Evolutionary conservation across 2,797 vertebrate species (phyloP), one percentile per base, ranked within the genome.

Genomic region (Cryptoblepharus egeriae): DNA sequence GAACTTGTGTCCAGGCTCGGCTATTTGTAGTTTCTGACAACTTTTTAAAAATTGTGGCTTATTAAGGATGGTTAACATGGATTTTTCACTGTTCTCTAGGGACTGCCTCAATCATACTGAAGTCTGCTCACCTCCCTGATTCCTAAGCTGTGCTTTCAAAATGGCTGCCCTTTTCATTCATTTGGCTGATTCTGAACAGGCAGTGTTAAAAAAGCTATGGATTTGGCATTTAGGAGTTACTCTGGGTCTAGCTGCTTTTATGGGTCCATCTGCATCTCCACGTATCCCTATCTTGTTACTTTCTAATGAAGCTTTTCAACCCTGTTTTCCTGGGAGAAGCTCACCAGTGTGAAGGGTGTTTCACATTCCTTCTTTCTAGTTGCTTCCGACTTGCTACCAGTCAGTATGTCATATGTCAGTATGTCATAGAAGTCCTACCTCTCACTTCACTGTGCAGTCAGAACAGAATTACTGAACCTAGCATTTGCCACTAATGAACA

Each of bases 161-260:
- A 69, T 82, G 64, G 55, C 78, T 60, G 24, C 42, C 60, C n/a
- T 69, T 42, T 16, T 39, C 11, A 13, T 64, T 73, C 35, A n/a
- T 64, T 13, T 35, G 79, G 30, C 69, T 52, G 61, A 37, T 68
- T 5, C n/a, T n/a, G n/a, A 75, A 30, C 70, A 42, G 35, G n/a
- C 55, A 58, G 16, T 65, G 9, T n/a, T n/a, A 9, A 42, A 22
- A 37, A 70, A 35, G 26, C 28, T 67, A 30, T 20, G 85, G 85
- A 88, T 37, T 83, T 68, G 87, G 84, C 83, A 87, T 80, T 86
- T 11, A 0, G 82, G 79, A 81, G 85, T 64, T 80, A 71, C 6
- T 37, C 3, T 28, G 3, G 6, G 52, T 22, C 63, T 58, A 83
- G 80, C 49, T 4, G 0, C 79, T 26, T 70, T 81, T 5, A 0